Evolutionary conservation across 2,888 invertebrate species (phyloP), one percentile per base, ranked within the genome.

Genomic region (Stenodema calcarata): DNA sequence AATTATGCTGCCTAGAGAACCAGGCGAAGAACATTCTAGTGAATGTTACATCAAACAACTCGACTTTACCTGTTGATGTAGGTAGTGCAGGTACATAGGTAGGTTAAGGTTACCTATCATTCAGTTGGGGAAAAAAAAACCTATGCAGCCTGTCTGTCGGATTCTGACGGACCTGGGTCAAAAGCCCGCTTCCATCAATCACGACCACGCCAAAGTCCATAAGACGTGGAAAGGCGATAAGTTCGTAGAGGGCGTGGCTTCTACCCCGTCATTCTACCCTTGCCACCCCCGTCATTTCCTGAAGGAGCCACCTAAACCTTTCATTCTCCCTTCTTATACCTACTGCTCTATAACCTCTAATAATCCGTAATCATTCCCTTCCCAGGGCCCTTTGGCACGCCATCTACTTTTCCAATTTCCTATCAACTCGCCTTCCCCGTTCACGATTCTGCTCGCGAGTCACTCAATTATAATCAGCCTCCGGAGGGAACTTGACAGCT

Each of bases 361-460:
- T 80, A 80, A 80, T 80, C 80, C 54, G 78, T 80, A 80, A 80
- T 80, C 80, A 54, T 18, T 62, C 80, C 54, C 47, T 18, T 80
- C 42, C 79, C 80, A 12, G 54, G 9, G 30, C 23, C 18, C 76
- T 1, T 78, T 44, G 78, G 50, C 80, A 80, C 80, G 80, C 80
- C 54, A 80, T 80, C 80, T 80, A 80, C 80, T 80, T 80, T 80
- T 80, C 80, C 80, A 80, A 80, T 80, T 80, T 80, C 80, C 80
- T 50, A 80, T 80, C 80, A 54, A 44, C 80, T 27, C 80, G 2
- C 62, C 62, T 23, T 23, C 62, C 23, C 23, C 2, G 35, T 35
- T 6, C 62, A 27, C 62, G 6, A 50, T 16, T 18, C 50, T 18
- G 18, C 62, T 62, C 62, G 62, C 62, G 54, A 50, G 27, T 54